A percentile compares a stretch with the other conserved stretches of the same genome.
Evolutionary conservation across 1,140 invertebrate genomes (phyloP).

Genomic region (Sarcophaga peregrina): DNA sequence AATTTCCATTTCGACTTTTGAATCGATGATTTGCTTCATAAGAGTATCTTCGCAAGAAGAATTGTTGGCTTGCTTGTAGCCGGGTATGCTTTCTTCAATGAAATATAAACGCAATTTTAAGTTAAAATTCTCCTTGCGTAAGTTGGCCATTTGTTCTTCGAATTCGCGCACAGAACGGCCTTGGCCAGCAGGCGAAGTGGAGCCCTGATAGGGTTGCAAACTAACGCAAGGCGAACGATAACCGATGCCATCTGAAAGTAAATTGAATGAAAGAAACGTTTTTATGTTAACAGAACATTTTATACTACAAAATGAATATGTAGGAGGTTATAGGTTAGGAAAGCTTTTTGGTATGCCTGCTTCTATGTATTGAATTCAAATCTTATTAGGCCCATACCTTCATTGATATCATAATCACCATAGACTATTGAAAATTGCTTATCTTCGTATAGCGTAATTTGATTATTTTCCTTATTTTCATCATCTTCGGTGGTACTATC

Average conservation of each 20-base stretch:
- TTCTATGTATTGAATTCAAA: too few relatives aligned
- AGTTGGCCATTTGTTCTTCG: conserved; percentile 83
- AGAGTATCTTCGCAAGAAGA: conserved; percentile 49
- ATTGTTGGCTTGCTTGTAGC: conserved; percentile 45
- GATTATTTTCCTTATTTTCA: neutral
- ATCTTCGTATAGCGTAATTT: neutral
- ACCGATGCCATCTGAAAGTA: conserved; percentile 49
- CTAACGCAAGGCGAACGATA: conserved; percentile 52
- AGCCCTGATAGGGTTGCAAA: conserved; percentile 51
- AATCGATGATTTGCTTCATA: conserved; percentile 78
- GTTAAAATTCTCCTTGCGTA: conserved; percentile 93
- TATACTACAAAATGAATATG: too few relatives aligned
- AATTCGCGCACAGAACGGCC: conserved; percentile 88
- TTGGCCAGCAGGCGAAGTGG: conserved; percentile 66
- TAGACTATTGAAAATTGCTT: neutral
- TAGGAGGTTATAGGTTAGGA: too few relatives aligned
- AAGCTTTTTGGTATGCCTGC: too few relatives aligned
- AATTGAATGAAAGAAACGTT: neutral
- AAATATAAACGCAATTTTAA: conserved; percentile 91
- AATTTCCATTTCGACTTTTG: conserved; percentile 84
- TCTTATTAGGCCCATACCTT: neutral
- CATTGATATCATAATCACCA: neutral
- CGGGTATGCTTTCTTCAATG: conserved; percentile 76
- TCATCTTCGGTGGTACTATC: neutral
- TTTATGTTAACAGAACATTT: too few relatives aligned